These are phyloP conservation scores for Trachymyrmex cornetzi DNA, from an alignment of 1,140 invertebrate species.

Conservation along the genomic window DNA sequence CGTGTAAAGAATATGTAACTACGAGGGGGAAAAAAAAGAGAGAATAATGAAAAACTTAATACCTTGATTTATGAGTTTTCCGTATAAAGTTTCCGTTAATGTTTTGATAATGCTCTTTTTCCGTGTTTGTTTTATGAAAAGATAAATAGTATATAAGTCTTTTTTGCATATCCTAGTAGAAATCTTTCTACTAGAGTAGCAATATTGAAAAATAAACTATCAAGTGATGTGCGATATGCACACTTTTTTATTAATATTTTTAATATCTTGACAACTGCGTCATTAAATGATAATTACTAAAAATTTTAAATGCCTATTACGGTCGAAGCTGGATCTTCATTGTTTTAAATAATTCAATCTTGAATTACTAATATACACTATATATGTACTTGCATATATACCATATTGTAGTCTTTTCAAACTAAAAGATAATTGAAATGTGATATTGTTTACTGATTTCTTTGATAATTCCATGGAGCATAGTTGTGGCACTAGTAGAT, in stretches of 20 bases:
- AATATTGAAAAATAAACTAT: slow-evolving; percentile 17
- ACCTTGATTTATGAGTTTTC: not conserved
- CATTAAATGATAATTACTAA: slow-evolving; percentile 19
- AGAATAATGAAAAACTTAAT: not conserved
- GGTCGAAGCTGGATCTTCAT: too few relatives aligned
- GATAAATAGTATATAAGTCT: not conserved
- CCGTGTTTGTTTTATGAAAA: not conserved
- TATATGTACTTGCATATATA: too few relatives aligned
- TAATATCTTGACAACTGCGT: not conserved
- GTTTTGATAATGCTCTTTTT: not conserved
- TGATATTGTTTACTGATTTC: slow-evolving; percentile 14
- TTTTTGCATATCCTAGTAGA: not conserved
- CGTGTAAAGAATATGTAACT: not conserved
- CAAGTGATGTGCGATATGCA: not conserved
- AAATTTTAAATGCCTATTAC: too few relatives aligned
- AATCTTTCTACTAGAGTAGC: not conserved
- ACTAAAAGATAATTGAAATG: slow-evolving; percentile 16
- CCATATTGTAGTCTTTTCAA: too few relatives aligned
- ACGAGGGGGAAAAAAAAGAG: not conserved
- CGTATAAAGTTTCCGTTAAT: not conserved
- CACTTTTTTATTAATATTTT: not conserved
- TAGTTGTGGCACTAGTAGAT: not conserved
- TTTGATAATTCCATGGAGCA: not conserved
- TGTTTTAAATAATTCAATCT: too few relatives aligned
- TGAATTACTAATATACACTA: too few relatives aligned